phyloP scores from a whole-genome alignment of 2,888 invertebrate species.

The Chorisops tibialis region DNA sequence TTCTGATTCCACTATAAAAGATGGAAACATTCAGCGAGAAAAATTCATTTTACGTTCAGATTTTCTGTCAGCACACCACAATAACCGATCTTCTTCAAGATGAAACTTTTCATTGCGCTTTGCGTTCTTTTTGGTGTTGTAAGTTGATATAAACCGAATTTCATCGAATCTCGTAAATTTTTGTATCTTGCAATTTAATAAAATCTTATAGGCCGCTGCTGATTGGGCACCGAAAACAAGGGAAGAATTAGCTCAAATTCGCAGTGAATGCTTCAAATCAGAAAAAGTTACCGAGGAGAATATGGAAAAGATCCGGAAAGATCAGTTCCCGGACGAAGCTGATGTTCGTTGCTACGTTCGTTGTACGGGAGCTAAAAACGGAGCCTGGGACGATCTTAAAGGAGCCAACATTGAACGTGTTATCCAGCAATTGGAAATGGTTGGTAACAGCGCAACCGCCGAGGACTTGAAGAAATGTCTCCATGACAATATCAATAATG shows the following conservation, averaged over 20 bases:
- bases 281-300: not conserved
- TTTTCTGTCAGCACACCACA: too few species aligned
- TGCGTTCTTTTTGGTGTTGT: too few species aligned
- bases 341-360: slow-evolving; percentile 1
- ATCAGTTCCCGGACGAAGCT: not conserved
- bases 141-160: too few species aligned
- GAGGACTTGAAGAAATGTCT: not conserved
- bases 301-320: not conserved
- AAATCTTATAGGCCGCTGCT: not conserved
- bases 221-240: slow-evolving; percentile 6
- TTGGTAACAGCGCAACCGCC: not conserved
- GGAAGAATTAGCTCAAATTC: not conserved
- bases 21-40: too few species aligned
- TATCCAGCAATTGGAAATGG: not conserved
- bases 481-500: not conserved
- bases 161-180: not conserved
- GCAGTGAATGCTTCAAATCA: not conserved
- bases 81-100: too few species aligned
- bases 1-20: too few species aligned
- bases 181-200: too few species aligned
- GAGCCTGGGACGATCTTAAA: not conserved
- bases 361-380: not conserved
- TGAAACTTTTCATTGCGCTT: too few species aligned
- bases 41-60: too few species aligned
- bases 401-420: not conserved